Base-by-base conservation (phyloP, 30 jellyfish, hydroid and myxozoan genomes). In the Nemopilema nomurai region DNA sequence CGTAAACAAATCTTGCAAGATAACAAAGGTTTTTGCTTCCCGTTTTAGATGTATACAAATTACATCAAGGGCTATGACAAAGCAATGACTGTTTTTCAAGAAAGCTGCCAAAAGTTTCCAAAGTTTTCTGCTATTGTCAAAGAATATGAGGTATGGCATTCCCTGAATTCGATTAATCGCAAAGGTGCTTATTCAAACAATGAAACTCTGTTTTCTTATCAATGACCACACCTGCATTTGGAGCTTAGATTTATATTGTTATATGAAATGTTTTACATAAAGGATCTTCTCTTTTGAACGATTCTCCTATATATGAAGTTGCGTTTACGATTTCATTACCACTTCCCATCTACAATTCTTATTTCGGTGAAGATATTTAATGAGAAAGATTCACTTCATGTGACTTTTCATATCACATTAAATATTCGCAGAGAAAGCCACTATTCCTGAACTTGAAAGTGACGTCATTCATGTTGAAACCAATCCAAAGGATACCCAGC, bases 401-500 rank as follows among this genome's bases (percentile, higher is more conserved):
- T 3, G 57, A 41, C 13, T 41, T 41, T 41, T 13, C 57, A 41
- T 13, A 41, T 3, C 9, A 41, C 49, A 28, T 16, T 32, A 0
- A 19, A 74, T 28, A 62, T 53, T 67, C 23, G 4, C 89, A 92
- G 98, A 84, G 92, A 51, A 88, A 89, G 33, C 90, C 94, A 13
- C 70, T 83, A 20, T 82, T 78, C 87, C 79, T 79, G 74, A 75
- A 87, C 53, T 66, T 95, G 72, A 89, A 95, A 73, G 26, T 95
- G 25, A 77, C 97, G 8, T 79, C 96, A 41, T 95, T 51, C 75
- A 71, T 95, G 91, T 83, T 95, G 84, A 95, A 87, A 52, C 99
- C 99, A 4, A 95, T 95, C 57, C 99, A 95, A 87, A 30, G 99
- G 68, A 95, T 95, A 18, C 99, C 99, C 20, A 95, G 99, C 64